Percentiles rank a stretch among this genome's conserved stretches.
These are phyloP conservation scores for Sarcoramphus papa DNA, from an alignment of 2,797 vertebrate genomes.

Conservation along the genomic window DNA sequence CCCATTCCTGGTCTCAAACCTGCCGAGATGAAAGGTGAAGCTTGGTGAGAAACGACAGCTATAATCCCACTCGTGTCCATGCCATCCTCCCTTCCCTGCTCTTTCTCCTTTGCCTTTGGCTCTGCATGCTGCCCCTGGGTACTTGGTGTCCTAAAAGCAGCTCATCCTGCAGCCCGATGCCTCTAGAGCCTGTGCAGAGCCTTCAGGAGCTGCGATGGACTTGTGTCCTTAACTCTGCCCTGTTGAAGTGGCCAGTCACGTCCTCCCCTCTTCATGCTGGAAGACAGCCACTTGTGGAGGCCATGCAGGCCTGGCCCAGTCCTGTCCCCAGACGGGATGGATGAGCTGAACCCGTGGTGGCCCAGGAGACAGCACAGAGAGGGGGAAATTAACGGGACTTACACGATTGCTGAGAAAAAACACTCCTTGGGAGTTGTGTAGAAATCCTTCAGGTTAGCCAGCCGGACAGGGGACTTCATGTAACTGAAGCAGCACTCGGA, in stretches of 20 bases:
- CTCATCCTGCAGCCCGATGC: not conserved
- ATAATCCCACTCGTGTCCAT: accelerated
- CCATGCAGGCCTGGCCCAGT: not conserved
- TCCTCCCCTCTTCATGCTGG: not conserved
- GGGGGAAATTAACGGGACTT: not conserved
- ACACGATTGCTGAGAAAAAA: not conserved
- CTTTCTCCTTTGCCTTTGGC: not conserved
- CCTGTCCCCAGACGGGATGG: not conserved
- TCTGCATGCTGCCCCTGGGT: not conserved
- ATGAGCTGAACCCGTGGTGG: accelerated
- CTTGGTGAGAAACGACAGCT: not conserved
- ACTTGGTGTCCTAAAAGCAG: not conserved
- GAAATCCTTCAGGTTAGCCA: not conserved
- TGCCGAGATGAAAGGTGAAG: not conserved
- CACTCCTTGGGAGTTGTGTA: not conserved
- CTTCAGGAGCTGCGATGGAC: not conserved
- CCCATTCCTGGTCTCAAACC: not conserved
- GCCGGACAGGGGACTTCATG: accelerated
- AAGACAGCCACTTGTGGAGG: not conserved
- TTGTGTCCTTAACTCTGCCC: not conserved
- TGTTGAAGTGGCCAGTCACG: accelerated
- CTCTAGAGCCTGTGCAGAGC: not conserved
- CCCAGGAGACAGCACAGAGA: not conserved
- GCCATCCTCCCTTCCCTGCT: not conserved
- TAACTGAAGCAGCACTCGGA: not conserved